Evolutionary conservation across 2,797 vertebrate genomes (phyloP).

Genomic region (Premnoplex brunnescens): DNA sequence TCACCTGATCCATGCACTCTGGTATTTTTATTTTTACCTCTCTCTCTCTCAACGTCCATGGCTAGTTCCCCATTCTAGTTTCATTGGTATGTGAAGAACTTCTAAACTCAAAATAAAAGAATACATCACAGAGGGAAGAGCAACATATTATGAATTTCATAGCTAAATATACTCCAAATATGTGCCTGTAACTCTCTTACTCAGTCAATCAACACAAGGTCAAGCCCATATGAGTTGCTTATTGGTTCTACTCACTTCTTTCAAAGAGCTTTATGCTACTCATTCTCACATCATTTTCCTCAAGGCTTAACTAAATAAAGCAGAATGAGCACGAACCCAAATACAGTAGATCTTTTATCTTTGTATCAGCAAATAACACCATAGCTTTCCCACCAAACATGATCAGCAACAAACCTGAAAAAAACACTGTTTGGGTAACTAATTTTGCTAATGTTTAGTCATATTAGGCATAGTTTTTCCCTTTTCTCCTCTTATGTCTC

Average conservation of each 20-base stretch:
- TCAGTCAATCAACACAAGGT: neutral
- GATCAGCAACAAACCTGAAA: neutral
- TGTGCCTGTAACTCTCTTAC: neutral
- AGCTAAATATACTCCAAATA: neutral
- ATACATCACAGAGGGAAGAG: neutral
- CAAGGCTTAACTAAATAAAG: neutral
- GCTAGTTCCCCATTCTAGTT: neutral
- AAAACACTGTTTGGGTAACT: neutral
- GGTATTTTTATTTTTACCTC: neutral
- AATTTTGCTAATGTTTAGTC: neutral
- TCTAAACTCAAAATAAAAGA: neutral
- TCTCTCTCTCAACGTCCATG: neutral
- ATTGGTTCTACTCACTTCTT: neutral
- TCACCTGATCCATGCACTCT: neutral
- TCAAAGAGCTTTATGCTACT: neutral
- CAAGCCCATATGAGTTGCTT: fast-evolving
- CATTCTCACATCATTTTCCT: neutral
- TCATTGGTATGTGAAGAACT: neutral
- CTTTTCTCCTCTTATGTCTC: neutral
- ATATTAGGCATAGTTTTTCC: neutral
- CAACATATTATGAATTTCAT: neutral
- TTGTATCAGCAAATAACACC: neutral
- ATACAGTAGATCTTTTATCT: neutral
- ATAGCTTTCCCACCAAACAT: neutral
- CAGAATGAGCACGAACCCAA: neutral